Percentiles rank a stretch among this genome's conserved stretches.
phyloP scores from a whole-genome alignment of 2,797 vertebrate genomes.

The Siniperca undulata region DNA sequence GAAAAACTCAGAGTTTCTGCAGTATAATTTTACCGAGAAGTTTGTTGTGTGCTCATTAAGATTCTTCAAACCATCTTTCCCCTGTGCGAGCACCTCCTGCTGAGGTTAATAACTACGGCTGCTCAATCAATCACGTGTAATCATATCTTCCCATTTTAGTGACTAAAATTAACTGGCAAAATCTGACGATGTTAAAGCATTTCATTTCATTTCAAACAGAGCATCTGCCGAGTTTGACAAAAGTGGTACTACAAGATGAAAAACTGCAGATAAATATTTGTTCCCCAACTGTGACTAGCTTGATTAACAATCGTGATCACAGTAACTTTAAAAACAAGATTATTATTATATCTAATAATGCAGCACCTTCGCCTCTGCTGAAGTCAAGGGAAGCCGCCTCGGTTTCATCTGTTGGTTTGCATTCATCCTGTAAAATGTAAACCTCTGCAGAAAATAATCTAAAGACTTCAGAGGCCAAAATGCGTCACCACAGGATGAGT shows the following conservation, averaged over 20 bases:
- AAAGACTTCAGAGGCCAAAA: background rate
- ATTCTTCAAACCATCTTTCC: background rate
- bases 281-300: background rate
- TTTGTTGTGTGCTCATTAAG: background rate
- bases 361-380: background rate
- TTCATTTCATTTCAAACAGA: background rate
- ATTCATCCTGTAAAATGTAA: background rate
- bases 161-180: background rate
- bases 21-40: background rate
- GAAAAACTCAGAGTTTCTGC: background rate
- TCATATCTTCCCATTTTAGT: background rate
- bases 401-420: background rate
- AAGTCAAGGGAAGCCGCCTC: background rate
- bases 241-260: background rate
- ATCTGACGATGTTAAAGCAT: background rate
- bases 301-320: background rate
- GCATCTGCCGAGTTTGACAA: background rate
- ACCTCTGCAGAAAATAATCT: background rate
- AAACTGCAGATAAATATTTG: background rate
- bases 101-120: background rate
- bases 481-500: constrained; percentile 24
- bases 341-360: background rate
- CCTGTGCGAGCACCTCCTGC: background rate
- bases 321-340: background rate
- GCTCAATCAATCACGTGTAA: background rate